These are phyloP conservation scores for Pteronura brasiliensis DNA, from an alignment of 2,113 vertebrate genomes.

Conservation along the genomic window DNA sequence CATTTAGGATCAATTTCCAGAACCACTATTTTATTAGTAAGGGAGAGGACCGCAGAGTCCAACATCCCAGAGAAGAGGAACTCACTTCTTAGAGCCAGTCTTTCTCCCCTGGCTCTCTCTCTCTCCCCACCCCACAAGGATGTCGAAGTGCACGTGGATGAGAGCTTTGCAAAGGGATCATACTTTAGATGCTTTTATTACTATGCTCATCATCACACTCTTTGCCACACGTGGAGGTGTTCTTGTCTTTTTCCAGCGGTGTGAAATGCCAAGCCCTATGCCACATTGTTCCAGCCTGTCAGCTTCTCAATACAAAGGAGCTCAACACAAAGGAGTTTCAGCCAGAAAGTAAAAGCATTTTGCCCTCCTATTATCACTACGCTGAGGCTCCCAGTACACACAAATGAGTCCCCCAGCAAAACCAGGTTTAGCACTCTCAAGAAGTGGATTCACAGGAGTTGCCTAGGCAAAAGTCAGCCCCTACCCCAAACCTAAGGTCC, in stretches of 20 bases:
- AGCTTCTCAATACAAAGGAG: slow-evolving; percentile 36
- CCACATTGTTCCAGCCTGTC: slow-evolving; percentile 54
- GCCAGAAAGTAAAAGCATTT: slow-evolving; percentile 44
- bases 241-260: not conserved
- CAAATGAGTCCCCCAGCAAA: not conserved
- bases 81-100: not conserved
- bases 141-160: not conserved
- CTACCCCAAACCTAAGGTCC: slow-evolving; percentile 62
- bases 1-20: not conserved
- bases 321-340: not conserved
- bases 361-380: not conserved
- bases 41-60: not conserved
- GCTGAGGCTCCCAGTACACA: slow-evolving; percentile 37
- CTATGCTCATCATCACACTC: not conserved
- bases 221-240: not conserved
- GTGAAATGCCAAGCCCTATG: not conserved
- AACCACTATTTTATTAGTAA: slow-evolving; percentile 1
- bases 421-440: slow-evolving; percentile 39
- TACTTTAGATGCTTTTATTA: not conserved
- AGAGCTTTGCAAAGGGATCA: not conserved
- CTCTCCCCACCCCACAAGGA: not conserved
- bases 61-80: not conserved
- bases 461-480: slow-evolving; percentile 14
- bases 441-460: slow-evolving; percentile 54
- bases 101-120: not conserved